Conservation (phyloP, 2,113 vertebrate species). For the Alligator sinensis region DNA sequence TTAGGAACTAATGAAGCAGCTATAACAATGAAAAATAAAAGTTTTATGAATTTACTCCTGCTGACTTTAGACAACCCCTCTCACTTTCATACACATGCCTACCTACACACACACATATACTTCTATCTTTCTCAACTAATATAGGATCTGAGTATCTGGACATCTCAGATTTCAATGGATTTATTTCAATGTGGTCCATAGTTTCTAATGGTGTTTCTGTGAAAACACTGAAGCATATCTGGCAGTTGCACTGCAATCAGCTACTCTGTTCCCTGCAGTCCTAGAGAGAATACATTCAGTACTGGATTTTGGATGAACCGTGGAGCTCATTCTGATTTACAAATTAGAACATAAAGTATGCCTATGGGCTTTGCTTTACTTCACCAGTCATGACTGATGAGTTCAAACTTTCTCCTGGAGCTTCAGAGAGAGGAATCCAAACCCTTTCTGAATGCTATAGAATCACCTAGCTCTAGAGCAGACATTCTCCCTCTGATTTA, state of each 20-base stretch:
- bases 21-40: background rate
- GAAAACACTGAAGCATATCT: background rate
- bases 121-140: background rate
- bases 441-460: background rate
- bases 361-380: background rate
- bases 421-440: conserved; percentile 14
- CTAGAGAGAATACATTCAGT: background rate
- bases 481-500: background rate
- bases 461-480: conserved; percentile 12
- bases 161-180: background rate
- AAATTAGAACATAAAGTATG: conserved; percentile 8
- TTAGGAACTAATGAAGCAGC: background rate
- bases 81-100: background rate
- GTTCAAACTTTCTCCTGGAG: background rate
- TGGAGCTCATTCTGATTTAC: conserved; percentile 3
- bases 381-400: conserved; percentile 14
- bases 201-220: background rate
- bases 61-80: background rate
- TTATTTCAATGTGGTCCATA: background rate
- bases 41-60: background rate
- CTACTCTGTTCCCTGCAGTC: background rate
- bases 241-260: background rate
- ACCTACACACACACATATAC: background rate
- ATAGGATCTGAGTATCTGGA: background rate
- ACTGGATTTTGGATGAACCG: conserved; percentile 18